Conservation (phyloP, 2,113 vertebrate species). For the Castor canadensis region DNA sequence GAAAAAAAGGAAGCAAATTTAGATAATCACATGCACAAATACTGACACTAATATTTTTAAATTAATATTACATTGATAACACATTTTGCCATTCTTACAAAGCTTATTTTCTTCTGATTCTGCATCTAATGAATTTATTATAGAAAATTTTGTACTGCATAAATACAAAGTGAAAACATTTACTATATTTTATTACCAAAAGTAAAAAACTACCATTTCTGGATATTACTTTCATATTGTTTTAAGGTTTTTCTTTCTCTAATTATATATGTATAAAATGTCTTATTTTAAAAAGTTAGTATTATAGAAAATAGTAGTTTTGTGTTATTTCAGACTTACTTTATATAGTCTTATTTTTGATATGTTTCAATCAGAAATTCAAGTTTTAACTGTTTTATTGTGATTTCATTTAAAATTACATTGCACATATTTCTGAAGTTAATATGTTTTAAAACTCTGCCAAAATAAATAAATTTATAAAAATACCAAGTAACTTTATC, state of each 20-base stretch:
- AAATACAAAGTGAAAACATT: background rate
- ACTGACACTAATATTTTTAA: background rate
- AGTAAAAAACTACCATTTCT: background rate
- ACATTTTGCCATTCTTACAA: background rate
- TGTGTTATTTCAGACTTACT: background rate
- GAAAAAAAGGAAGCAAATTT: constrained; percentile 51
- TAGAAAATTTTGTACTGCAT: background rate
- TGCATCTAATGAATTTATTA: background rate
- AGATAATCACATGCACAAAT: background rate
- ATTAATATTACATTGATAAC: background rate
- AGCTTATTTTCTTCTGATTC: background rate
- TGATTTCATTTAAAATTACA: background rate
- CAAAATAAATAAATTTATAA: background rate
- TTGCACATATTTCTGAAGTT: background rate
- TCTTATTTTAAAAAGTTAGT: background rate
- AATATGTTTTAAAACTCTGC: background rate
- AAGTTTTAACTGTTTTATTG: background rate
- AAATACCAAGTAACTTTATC: background rate
- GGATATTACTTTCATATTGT: background rate
- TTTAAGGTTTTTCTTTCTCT: background rate
- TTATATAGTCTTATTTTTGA: background rate
- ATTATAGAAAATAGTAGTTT: background rate
- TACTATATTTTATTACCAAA: background rate
- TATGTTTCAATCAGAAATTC: background rate
- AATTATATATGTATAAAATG: background rate